These are phyloP conservation scores for Pandemis cinnamomeana DNA, from an alignment of 2,888 invertebrate genomes.

Conservation along the genomic window DNA sequence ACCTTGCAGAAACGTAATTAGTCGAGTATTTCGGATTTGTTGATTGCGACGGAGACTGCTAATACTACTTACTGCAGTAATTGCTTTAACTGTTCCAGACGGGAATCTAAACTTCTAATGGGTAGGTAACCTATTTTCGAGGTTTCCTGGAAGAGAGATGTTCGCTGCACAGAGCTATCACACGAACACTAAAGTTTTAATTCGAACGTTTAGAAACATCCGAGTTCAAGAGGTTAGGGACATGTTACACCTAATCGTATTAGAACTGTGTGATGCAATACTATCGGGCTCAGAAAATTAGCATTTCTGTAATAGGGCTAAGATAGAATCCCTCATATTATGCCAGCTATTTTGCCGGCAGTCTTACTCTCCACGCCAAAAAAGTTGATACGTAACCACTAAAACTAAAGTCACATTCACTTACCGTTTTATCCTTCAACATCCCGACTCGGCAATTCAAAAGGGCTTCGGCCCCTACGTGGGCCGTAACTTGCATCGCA, in stretches of 20 bases:
- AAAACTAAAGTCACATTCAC: constrained; percentile 33
- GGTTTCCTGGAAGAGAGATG: background rate
- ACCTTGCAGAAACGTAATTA: too few species aligned
- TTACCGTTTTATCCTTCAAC: constrained; percentile 88
- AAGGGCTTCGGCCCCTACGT: constrained; percentile 86
- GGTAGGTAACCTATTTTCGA: background rate
- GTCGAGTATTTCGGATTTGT: background rate
- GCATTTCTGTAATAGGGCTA: too few species aligned
- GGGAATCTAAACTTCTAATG: background rate
- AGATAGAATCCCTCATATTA: too few species aligned
- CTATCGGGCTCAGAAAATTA: background rate
- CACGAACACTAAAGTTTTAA: constrained; percentile 4
- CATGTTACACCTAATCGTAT: background rate
- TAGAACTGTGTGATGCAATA: background rate
- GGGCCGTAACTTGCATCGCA: constrained; percentile 84
- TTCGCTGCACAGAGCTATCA: background rate
- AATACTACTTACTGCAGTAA: background rate
- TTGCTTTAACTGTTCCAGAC: background rate
- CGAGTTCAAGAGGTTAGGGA: background rate
- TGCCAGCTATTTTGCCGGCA: too few species aligned
- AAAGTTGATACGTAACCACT: too few species aligned
- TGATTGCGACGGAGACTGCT: background rate
- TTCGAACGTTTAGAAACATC: background rate
- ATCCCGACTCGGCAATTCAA: constrained; percentile 88
- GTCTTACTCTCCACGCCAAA: too few species aligned